These are phyloP conservation scores for Tyria jacobaeae DNA, from an alignment of 2,888 invertebrate species.

Conservation along the genomic window DNA sequence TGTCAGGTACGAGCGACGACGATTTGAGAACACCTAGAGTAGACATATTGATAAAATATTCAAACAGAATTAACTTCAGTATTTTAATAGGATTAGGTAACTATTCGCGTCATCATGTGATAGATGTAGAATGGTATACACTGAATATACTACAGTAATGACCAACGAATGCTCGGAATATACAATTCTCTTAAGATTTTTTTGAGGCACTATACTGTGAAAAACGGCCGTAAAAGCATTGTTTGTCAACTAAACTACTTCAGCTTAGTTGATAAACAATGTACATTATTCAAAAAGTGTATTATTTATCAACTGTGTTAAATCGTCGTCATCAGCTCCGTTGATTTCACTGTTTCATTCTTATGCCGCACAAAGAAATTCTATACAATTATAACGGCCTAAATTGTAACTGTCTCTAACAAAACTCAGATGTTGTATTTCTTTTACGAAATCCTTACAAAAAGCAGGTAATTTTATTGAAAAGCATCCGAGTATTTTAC, in stretches of 20 bases:
- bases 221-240: conserved; percentile 1
- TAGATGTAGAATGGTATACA: neutral
- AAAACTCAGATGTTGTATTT: conserved; percentile 73
- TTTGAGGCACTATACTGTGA: neutral
- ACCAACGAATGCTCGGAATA: neutral
- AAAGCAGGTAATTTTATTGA: conserved; percentile 82
- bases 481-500: conserved; percentile 69
- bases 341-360: conserved; percentile 57
- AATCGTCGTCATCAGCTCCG: conserved; percentile 51
- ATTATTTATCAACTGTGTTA: conserved; percentile 6
- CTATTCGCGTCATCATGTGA: neutral
- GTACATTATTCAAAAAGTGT: neutral
- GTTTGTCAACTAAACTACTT: too few relatives aligned
- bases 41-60: conserved; percentile 7
- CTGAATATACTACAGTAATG: neutral
- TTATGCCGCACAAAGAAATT: conserved; percentile 77
- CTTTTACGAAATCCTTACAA: conserved; percentile 72
- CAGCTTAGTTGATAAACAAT: conserved; percentile 1
- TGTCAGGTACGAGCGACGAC: conserved; percentile 70
- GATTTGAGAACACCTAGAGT: conserved; percentile 58
- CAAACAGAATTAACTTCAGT: neutral
- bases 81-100: neutral
- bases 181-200: neutral
- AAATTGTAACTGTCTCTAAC: conserved; percentile 84
- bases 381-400: conserved; percentile 87